Percentiles rank a stretch among this genome's conserved stretches.
phyloP scores from a whole-genome alignment of 1,140 invertebrate species.

The Orchesella cincta region DNA sequence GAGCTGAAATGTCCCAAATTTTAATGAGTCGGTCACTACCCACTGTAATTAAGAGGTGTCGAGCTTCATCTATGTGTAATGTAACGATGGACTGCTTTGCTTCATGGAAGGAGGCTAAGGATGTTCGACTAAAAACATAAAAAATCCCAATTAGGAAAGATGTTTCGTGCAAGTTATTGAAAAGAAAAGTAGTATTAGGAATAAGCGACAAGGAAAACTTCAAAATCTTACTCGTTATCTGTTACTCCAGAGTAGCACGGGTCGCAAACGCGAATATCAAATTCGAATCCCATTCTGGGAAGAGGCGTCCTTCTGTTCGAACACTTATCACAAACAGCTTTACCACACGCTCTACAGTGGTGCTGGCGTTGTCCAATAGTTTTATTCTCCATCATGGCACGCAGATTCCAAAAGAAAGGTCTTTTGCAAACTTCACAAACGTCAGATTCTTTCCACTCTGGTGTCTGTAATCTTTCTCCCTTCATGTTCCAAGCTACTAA shows the following conservation, averaged over 20 bases:
- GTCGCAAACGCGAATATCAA: slow-evolving; percentile 93
- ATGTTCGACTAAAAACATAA: slow-evolving; percentile 70
- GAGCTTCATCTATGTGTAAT: slow-evolving; percentile 85
- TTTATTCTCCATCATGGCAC: slow-evolving; percentile 96
- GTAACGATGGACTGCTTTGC: slow-evolving; percentile 86
- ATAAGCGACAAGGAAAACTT: too few species aligned
- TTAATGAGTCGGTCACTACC: slow-evolving; percentile 93
- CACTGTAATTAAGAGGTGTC: slow-evolving; percentile 82
- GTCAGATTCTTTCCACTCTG: slow-evolving; percentile 90
- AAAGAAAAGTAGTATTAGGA: slow-evolving; percentile 19
- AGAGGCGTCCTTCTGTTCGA: slow-evolving; percentile 83
- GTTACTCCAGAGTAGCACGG: slow-evolving; percentile 81
- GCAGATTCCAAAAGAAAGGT: slow-evolving; percentile 98
- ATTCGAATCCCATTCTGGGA: slow-evolving; percentile 96
- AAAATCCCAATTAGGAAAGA: neutral
- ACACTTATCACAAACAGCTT: slow-evolving; percentile 89
- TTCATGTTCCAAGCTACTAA: slow-evolving; percentile 96
- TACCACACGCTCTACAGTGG: slow-evolving; percentile 83
- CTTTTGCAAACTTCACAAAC: slow-evolving; percentile 87
- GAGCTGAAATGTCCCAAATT: slow-evolving; percentile 74
- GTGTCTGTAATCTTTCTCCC: slow-evolving; percentile 75
- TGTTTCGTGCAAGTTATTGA: neutral
- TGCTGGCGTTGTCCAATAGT: slow-evolving; percentile 88
- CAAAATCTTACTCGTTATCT: slow-evolving; percentile 72
- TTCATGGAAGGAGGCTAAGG: slow-evolving; percentile 92